These are phyloP conservation scores for Latheticus oryzae DNA, from an alignment of 2,888 invertebrate species.

Conservation along the genomic window DNA sequence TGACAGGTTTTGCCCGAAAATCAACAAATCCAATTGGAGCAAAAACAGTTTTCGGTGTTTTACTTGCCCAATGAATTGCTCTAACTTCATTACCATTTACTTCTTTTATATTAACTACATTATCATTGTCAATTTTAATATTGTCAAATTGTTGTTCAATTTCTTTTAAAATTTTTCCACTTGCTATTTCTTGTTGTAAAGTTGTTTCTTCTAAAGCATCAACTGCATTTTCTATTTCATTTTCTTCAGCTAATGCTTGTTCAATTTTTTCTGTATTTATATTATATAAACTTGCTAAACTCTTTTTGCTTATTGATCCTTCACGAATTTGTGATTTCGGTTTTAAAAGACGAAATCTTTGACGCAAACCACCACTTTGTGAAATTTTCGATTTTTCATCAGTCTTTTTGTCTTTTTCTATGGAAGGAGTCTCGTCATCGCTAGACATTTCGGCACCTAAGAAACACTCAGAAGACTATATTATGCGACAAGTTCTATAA, in stretches of 20 bases:
- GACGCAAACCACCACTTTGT: constrained; percentile 46
- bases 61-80: constrained; percentile 40
- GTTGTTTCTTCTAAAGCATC: constrained; percentile 58
- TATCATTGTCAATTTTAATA: constrained; percentile 53
- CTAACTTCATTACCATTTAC: constrained; percentile 51
- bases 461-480: too few species aligned
- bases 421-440: constrained; percentile 63
- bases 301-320: constrained; percentile 53
- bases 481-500: too few species aligned
- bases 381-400: constrained; percentile 28
- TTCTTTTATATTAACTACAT: constrained; percentile 51
- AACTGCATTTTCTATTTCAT: constrained; percentile 59
- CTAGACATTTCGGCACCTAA: constrained; percentile 67
- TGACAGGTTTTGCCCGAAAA: constrained; percentile 48
- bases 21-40: constrained; percentile 62
- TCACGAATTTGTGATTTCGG: constrained; percentile 47
- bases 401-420: constrained; percentile 55
- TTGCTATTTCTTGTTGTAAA: constrained; percentile 6
- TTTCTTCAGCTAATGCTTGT: constrained; percentile 54
- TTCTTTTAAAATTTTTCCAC: constrained; percentile 47
- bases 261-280: constrained; percentile 58
- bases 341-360: constrained; percentile 50
- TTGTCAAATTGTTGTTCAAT: constrained; percentile 53
- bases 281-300: constrained; percentile 58
- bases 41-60: constrained; percentile 52